These are phyloP conservation scores for Xestia xanthographa DNA, from an alignment of 2,888 invertebrate species.

Conservation along the genomic window DNA sequence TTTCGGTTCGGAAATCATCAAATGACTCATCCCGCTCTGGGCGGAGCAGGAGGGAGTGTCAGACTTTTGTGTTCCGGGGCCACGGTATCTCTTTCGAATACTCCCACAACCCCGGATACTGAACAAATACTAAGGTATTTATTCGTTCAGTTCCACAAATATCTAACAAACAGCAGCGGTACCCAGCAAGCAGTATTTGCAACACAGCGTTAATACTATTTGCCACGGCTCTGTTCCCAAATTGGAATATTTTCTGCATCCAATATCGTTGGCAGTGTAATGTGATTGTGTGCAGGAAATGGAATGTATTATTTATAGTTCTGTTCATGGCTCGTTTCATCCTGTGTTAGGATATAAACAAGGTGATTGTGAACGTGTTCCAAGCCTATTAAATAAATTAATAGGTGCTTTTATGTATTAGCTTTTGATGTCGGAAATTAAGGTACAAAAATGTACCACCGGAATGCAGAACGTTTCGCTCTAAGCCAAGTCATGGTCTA, in stretches of 20 bases:
- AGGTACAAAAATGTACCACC: neutral
- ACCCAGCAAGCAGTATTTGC: neutral
- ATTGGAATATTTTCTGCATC: slow-evolving; percentile 47
- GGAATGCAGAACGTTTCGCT: neutral
- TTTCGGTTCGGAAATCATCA: no score
- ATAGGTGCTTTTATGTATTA: neutral
- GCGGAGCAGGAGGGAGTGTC: no score
- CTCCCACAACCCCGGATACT: no score
- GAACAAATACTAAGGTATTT: neutral
- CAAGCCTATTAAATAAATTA: slow-evolving; percentile 1
- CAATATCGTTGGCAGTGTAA: slow-evolving; percentile 37
- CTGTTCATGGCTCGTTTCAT: slow-evolving; percentile 41
- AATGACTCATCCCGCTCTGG: no score
- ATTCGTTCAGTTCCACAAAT: neutral
- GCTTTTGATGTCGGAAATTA: neutral
- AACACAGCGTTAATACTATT: slow-evolving; percentile 16
- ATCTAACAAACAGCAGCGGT: neutral
- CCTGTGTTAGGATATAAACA: slow-evolving; percentile 11
- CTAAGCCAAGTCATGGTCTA: neutral
- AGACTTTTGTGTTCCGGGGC: no score
- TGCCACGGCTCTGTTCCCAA: slow-evolving; percentile 1
- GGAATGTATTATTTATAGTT: slow-evolving; percentile 39
- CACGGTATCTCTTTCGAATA: no score
- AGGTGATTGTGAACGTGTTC: neutral
- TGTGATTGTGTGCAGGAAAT: slow-evolving; percentile 44